These are phyloP conservation scores for Ornithorhynchus anatinus DNA, from an alignment of 2,113 vertebrate genomes.

Conservation along the genomic window DNA sequence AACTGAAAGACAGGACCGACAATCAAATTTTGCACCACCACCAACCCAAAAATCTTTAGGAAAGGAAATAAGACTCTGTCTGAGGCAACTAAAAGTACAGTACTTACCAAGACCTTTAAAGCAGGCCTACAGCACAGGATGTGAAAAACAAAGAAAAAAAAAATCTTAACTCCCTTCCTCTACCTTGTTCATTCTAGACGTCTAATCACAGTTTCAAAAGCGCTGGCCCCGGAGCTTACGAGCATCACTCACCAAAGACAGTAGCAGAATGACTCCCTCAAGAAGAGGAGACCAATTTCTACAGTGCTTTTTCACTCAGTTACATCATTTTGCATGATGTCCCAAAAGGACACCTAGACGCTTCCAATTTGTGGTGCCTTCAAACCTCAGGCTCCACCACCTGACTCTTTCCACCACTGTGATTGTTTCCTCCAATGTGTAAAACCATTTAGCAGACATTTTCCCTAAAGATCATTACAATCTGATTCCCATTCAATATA, in stretches of 20 bases:
- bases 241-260: neutral
- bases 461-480: no score
- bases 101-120: no score
- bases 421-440: neutral
- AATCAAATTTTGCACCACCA: neutral
- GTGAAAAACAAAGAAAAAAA: neutral
- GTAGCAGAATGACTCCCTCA: slow-evolving; percentile 11
- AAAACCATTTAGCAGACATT: no score
- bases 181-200: no score
- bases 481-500: no score
- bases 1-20: neutral
- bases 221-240: neutral
- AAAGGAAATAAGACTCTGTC: slow-evolving; percentile 15
- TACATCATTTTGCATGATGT: slow-evolving; percentile 75
- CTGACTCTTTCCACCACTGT: neutral
- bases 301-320: slow-evolving; percentile 68
- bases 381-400: neutral
- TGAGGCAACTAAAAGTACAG: neutral
- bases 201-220: neutral
- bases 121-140: no score
- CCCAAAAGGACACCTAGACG: slow-evolving; percentile 66
- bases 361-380: slow-evolving; percentile 20
- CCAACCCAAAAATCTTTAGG: neutral
- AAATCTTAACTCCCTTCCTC: neutral
- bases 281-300: slow-evolving; percentile 28